Conservation (phyloP, 2,113 vertebrate genomes). For the Serilophus lunatus region DNA sequence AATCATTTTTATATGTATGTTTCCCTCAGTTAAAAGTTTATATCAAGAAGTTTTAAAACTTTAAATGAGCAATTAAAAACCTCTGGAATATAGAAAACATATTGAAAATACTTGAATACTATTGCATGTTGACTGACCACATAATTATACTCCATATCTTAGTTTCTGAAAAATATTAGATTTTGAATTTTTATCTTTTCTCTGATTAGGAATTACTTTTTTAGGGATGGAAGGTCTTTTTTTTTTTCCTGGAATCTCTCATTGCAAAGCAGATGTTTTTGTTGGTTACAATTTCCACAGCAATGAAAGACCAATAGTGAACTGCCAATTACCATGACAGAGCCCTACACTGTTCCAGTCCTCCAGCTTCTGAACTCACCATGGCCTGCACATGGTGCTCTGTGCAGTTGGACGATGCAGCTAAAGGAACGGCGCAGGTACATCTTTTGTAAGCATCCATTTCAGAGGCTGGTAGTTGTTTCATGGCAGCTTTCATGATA, state of each 20-base stretch:
- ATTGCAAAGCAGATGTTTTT: background rate
- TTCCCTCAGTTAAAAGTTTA: background rate
- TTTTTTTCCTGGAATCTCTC: background rate
- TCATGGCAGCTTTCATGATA: background rate
- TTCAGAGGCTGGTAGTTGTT: background rate
- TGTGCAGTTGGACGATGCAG: background rate
- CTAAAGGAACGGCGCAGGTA: background rate
- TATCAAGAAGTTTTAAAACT: background rate
- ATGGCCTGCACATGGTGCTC: accelerated
- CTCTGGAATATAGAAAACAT: background rate
- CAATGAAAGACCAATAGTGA: background rate
- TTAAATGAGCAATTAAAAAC: background rate
- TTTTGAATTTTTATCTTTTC: background rate
- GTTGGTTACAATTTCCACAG: background rate
- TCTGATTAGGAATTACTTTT: background rate
- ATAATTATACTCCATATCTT: background rate
- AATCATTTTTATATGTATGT: background rate
- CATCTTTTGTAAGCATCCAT: background rate
- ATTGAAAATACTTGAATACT: background rate
- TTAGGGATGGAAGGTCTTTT: background rate
- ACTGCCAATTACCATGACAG: background rate
- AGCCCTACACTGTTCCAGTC: accelerated
- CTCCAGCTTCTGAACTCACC: background rate
- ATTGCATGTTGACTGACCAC: background rate
- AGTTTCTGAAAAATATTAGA: background rate